Evolutionary conservation across 1,140 invertebrate genomes (phyloP).

Genomic region (Leptonema lineaticorne): DNA sequence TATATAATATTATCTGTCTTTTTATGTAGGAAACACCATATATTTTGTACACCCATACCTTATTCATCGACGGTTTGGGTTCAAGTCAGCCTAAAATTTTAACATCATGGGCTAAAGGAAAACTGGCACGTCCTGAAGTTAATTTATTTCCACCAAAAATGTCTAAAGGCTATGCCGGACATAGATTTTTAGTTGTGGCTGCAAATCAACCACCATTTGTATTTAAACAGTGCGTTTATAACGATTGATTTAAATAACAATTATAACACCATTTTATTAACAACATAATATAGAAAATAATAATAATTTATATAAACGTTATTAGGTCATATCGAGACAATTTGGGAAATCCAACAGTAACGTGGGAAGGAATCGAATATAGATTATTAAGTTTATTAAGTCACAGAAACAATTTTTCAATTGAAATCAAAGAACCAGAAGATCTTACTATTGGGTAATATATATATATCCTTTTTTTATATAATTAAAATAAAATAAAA

Average conservation of each 20-base stretch:
- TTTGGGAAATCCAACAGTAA: slow-evolving; percentile 51
- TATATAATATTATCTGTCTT: not conserved
- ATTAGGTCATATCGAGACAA: slow-evolving; percentile 44
- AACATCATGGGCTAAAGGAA: slow-evolving; percentile 65
- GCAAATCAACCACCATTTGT: slow-evolving; percentile 70
- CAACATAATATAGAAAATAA: too few species aligned
- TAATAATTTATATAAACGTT: not conserved
- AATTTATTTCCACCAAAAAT: slow-evolving; percentile 70
- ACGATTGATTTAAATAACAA: too few species aligned
- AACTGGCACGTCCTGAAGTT: slow-evolving; percentile 59
- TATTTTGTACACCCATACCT: slow-evolving; percentile 69
- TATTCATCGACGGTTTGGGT: slow-evolving; percentile 68
- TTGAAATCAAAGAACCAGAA: slow-evolving; percentile 63
- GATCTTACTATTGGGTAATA: slow-evolving; percentile 54
- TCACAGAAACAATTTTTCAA: slow-evolving; percentile 66
- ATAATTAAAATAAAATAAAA: not conserved
- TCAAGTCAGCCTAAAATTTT: slow-evolving; percentile 62
- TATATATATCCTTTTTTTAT: not conserved
- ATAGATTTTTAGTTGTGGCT: slow-evolving; percentile 65
- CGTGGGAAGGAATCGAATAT: slow-evolving; percentile 71
- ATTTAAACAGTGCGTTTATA: slow-evolving; percentile 66
- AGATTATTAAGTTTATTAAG: slow-evolving; percentile 62
- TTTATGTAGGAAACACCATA: slow-evolving; percentile 61
- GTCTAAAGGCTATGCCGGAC: slow-evolving; percentile 66
- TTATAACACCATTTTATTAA: too few species aligned